A percentile compares a stretch with the other conserved stretches of the same genome.
Conservation (phyloP, 2,888 invertebrate species). For the Hoplodrina blanda region DNA sequence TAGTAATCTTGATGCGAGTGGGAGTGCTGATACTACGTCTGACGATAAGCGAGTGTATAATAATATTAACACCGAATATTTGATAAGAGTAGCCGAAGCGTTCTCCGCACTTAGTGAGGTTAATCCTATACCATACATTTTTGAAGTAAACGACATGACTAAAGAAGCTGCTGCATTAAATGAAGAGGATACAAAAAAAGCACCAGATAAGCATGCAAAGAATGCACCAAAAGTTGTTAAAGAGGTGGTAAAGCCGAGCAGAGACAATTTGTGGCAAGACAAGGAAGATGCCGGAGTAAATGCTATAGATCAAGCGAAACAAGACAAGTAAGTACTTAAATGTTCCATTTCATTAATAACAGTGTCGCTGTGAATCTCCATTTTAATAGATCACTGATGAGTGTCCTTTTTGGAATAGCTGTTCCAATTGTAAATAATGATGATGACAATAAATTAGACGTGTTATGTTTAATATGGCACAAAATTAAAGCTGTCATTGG, state of each 20-base stretch:
- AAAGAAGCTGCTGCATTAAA: constrained; percentile 65
- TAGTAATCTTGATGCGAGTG: background rate
- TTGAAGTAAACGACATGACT: constrained; percentile 77
- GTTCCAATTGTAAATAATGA: too few relatives aligned
- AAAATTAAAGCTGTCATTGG: too few relatives aligned
- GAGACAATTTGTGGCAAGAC: constrained; percentile 71
- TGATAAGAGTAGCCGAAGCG: constrained; percentile 67
- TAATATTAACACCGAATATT: constrained; percentile 70
- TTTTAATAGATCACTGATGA: too few relatives aligned
- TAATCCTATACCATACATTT: constrained; percentile 72
- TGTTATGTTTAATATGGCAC: too few relatives aligned
- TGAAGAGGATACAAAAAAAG: constrained; percentile 75
- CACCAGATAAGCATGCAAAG: constrained; percentile 70
- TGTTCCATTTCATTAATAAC: background rate
- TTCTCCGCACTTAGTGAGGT: constrained; percentile 54
- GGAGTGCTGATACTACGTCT: constrained; percentile 13
- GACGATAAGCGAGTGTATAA: constrained; percentile 67
- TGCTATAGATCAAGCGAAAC: constrained; percentile 68
- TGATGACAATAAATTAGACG: too few relatives aligned
- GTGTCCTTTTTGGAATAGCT: too few relatives aligned
- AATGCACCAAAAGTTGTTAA: constrained; percentile 70
- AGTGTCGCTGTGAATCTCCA: background rate
- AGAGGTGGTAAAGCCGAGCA: constrained; percentile 71
- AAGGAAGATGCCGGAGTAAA: constrained; percentile 60
- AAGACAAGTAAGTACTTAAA: constrained; percentile 71